Evolutionary conservation across 2,113 vertebrate species (phyloP), one percentile per base, ranked within the genome.

Genomic region (Podarcis raffonei): DNA sequence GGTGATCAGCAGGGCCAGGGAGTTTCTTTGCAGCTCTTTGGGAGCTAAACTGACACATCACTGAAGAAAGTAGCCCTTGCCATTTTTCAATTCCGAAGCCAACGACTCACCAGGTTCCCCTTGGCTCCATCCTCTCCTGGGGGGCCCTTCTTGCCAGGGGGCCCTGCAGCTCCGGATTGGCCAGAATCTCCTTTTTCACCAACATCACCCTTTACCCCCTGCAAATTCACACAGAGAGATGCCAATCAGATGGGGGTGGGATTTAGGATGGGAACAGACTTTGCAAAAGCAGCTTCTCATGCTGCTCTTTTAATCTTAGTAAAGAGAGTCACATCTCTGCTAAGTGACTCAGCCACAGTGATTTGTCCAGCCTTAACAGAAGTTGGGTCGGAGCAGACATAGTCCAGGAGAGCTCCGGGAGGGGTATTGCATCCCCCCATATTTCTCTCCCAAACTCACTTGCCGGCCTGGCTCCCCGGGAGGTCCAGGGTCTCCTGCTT

Each of bases 131-230:
- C 98, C 37, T 99, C 98, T 89, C 98, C 98, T 1, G 98, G 97
- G 30, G 95, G 96, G 0, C 98, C 98, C 95, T 98, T 97, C 77
- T 97, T 94, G 83, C 98, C 98, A 0, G 97, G 96, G 59, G 98
- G 96, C 20, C 98, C 98, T 22, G 98, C 97, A 35, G 98, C 95
- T 53, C 98, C 98, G 0, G 98, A 89, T 23, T 91, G 95, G 1
- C 98, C 98, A 0, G 96, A 90, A 30, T 99, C 98, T 0, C 98
- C 98, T 89, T 99, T 99, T 93, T 98, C 98, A 32, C 98, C 98
- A 23, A 95, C 1, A 6, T 99, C 98, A 6, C 98, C 98, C 92
- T 97, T 98, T 74, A 80, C 85, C 1, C 98, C 98, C 98, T 99
- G 92, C 5, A 15, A 53, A 90, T 65, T 90, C n/a, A 91, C 0